Evolutionary conservation across 2,888 invertebrate species (phyloP).

Genomic region (Erynnis tages): DNA sequence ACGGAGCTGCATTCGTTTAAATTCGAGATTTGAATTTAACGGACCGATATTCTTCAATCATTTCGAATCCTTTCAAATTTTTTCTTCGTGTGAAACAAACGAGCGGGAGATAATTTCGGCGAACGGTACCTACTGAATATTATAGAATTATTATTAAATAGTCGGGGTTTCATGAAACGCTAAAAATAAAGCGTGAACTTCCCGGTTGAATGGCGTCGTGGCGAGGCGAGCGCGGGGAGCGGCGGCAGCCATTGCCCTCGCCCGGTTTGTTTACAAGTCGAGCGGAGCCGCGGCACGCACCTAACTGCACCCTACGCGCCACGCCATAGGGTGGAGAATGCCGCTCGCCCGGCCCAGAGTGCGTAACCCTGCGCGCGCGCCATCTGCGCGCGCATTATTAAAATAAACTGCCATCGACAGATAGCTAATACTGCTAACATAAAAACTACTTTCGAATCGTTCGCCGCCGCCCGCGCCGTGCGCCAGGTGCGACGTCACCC

Average conservation of each 20-base stretch:
- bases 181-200: conserved; percentile 80
- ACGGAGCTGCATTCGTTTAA: too few species aligned
- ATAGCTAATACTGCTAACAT: conserved; percentile 36
- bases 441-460: conserved; percentile 12
- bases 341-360: conserved; percentile 31
- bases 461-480: conserved; percentile 34
- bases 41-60: too few species aligned
- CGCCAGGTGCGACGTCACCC: conserved; percentile 68
- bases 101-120: neutral
- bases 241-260: conserved; percentile 77
- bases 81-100: too few species aligned
- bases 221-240: conserved; percentile 68
- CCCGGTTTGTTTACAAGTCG: conserved; percentile 76
- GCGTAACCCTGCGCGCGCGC: conserved; percentile 54
- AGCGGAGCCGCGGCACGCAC: conserved; percentile 42
- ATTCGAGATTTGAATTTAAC: too few species aligned
- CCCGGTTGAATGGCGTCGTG: conserved; percentile 79
- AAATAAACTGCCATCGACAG: conserved; percentile 49
- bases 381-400: conserved; percentile 69
- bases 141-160: conserved; percentile 31
- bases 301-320: conserved; percentile 58
- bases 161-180: conserved; percentile 62
- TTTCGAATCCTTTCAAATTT: too few species aligned
- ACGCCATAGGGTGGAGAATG: conserved; percentile 59
- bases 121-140: neutral